Percentiles rank a stretch among this genome's conserved stretches.
Evolutionary conservation across 2,888 invertebrate genomes (phyloP).

Genomic region (Smittia aterrima): DNA sequence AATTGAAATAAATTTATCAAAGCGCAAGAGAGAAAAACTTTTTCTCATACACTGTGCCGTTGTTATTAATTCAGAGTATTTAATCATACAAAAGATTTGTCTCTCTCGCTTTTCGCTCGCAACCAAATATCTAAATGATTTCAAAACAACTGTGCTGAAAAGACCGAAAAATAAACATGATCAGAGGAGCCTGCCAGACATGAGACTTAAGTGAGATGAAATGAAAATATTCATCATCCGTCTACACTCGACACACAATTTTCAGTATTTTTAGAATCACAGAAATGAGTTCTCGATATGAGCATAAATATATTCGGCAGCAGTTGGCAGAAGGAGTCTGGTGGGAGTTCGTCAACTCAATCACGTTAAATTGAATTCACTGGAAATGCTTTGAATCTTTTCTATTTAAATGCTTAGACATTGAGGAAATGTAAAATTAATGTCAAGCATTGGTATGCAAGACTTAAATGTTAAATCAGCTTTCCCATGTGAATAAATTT

Average conservation of each 20-base stretch:
- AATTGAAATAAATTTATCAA: conserved; percentile 31
- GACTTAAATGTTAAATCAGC: too few species aligned
- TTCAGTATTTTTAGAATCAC: neutral
- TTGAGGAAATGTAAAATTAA: neutral
- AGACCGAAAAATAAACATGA: conserved; percentile 27
- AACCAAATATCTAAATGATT: conserved; percentile 32
- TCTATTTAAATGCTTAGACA: too few species aligned
- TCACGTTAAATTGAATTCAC: too few species aligned
- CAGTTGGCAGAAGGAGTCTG: neutral
- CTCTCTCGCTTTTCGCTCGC: neutral
- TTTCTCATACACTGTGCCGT: neutral
- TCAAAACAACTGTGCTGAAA: conserved; percentile 35
- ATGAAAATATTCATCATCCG: conserved; percentile 1
- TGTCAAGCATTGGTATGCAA: too few species aligned
- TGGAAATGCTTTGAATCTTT: too few species aligned
- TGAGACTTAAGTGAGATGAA: neutral
- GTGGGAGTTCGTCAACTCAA: neutral
- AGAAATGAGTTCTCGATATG: neutral
- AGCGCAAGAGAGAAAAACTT: neutral
- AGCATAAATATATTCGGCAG: neutral
- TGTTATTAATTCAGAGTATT: conserved; percentile 17
- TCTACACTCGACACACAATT: neutral
- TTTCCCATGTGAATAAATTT: too few species aligned
- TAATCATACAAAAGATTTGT: conserved; percentile 28
- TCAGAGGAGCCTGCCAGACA: neutral